Evolutionary conservation across 1,140 invertebrate species (phyloP).

Genomic region (Zaprionus ghesquierei): DNA sequence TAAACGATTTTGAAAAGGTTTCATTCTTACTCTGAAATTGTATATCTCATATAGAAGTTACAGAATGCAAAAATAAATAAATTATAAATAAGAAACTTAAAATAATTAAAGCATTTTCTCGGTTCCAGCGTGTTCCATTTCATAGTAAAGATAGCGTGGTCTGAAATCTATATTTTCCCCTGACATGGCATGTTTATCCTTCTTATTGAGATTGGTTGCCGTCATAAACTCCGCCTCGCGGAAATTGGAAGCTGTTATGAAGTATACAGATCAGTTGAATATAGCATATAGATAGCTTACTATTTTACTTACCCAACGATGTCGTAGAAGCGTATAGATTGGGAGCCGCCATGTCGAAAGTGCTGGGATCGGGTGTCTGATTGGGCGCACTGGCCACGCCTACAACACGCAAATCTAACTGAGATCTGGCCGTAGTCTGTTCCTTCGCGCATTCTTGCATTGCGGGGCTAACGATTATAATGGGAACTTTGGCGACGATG

Average conservation of each 20-base stretch:
- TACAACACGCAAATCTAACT: slow-evolving; percentile 2
- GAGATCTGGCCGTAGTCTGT: background rate
- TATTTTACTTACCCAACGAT: slow-evolving; percentile 49
- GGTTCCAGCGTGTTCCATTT: slow-evolving; percentile 44
- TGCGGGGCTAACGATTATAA: slow-evolving; percentile 84
- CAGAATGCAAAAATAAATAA: background rate
- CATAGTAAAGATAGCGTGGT: slow-evolving; percentile 73
- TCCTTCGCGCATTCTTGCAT: background rate
- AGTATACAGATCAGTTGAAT: background rate
- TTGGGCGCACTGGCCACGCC: slow-evolving; percentile 29
- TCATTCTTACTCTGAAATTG: background rate
- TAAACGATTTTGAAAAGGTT: background rate
- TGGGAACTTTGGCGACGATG: slow-evolving; percentile 79
- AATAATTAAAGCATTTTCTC: slow-evolving; percentile 29
- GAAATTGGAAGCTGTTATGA: slow-evolving; percentile 50
- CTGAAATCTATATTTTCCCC: slow-evolving; percentile 64
- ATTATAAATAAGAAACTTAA: background rate
- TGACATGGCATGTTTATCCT: slow-evolving; percentile 57
- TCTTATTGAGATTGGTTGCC: slow-evolving; percentile 67
- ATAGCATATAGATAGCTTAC: background rate
- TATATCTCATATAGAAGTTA: background rate
- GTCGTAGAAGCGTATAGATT: slow-evolving; percentile 46
- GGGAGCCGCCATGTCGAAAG: background rate
- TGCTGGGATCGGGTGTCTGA: slow-evolving; percentile 29
- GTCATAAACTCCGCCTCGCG: slow-evolving; percentile 72